Conservation (phyloP, 2,113 vertebrate genomes). For the Salvator merianae region DNA sequence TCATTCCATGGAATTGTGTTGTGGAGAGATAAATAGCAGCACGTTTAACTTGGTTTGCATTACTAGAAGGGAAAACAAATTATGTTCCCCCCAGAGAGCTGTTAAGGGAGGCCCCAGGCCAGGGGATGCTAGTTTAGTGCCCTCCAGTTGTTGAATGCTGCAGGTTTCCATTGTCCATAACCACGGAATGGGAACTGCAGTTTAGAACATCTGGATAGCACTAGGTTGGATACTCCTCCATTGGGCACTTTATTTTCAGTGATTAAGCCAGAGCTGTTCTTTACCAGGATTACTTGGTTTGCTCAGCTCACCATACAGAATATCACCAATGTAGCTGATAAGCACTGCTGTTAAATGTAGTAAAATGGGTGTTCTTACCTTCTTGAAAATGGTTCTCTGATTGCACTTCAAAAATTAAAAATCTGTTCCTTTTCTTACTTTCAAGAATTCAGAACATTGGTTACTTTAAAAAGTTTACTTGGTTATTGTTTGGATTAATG, state of each 20-base stretch:
- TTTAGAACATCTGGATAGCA: neutral
- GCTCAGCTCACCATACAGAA: slow-evolving; percentile 5
- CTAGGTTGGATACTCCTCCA: neutral
- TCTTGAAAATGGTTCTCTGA: neutral
- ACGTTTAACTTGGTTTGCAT: neutral
- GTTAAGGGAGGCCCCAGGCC: neutral
- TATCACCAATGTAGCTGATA: neutral
- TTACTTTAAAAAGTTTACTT: neutral
- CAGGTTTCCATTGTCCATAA: neutral
- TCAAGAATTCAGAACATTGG: fast-evolving
- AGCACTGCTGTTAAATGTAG: slow-evolving; percentile 15
- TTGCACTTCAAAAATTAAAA: neutral
- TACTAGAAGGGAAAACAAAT: neutral
- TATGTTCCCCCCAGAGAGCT: no score
- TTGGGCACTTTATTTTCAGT: neutral
- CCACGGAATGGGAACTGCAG: neutral
- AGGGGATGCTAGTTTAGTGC: neutral
- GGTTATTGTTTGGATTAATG: neutral
- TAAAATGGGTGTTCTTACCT: neutral
- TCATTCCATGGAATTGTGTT: neutral
- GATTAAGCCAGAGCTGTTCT: neutral
- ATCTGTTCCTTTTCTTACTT: neutral
- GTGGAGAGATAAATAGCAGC: neutral
- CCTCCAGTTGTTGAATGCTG: neutral
- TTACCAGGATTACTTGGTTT: neutral